Percentiles rank a stretch among this genome's conserved stretches.
Conservation (phyloP, 2,113 vertebrate genomes). For the Neopipo cinnamomea region DNA sequence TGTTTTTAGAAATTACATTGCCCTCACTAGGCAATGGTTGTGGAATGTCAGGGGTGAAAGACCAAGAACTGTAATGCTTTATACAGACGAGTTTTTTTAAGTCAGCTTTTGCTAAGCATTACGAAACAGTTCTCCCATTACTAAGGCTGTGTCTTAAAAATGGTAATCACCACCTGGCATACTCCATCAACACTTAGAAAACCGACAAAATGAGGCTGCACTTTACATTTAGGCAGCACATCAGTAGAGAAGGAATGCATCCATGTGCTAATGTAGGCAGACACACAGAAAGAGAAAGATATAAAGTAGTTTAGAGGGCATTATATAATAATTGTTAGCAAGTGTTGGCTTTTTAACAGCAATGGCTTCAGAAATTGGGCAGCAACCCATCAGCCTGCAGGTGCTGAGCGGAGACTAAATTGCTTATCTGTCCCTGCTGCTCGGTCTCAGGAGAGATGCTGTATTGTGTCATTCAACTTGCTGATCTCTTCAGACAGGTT, state of each 20-base stretch:
- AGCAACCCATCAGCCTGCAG: slow-evolving; percentile 27
- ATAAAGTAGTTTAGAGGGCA: background rate
- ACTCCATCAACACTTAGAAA: background rate
- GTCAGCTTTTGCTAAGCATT: background rate
- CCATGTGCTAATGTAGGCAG: slow-evolving; percentile 7
- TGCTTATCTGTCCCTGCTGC: slow-evolving; percentile 20
- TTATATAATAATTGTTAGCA: slow-evolving; percentile 45
- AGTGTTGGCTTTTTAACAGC: slow-evolving; percentile 30
- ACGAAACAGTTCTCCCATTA: background rate
- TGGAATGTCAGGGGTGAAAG: background rate
- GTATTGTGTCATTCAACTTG: background rate
- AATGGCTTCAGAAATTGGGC: slow-evolving; percentile 6
- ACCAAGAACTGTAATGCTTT: background rate
- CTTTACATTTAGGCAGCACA: background rate
- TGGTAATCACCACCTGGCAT: background rate
- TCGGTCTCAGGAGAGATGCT: slow-evolving; percentile 14
- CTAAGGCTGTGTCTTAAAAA: background rate
- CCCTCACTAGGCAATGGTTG: background rate
- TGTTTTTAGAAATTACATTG: background rate
- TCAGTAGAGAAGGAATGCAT: background rate
- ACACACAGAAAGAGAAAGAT: background rate
- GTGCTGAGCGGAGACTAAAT: background rate
- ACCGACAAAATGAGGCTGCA: background rate
- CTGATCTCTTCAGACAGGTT: slow-evolving; percentile 52
- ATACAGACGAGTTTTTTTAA: background rate